phyloP scores from a whole-genome alignment of 2,113 vertebrate genomes.

The Eupsittula cactorum region DNA sequence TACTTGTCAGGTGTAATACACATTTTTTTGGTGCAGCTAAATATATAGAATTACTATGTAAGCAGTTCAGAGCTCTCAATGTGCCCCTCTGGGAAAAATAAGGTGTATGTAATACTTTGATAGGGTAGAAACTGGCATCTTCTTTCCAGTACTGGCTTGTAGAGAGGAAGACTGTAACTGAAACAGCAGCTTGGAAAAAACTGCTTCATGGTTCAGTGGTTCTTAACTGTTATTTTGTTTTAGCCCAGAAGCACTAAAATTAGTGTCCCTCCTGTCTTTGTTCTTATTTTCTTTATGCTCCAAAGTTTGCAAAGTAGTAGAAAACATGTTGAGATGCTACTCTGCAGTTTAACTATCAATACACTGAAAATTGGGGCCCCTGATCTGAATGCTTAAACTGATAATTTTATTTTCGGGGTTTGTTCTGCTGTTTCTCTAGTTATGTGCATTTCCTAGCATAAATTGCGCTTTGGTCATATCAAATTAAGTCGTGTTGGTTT shows the following conservation, averaged over 20 bases:
- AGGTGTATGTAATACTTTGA: not conserved
- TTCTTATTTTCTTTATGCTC: constrained; percentile 11
- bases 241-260: constrained; percentile 28
- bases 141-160: not conserved
- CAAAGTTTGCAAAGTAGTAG: constrained; percentile 1
- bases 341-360: not conserved
- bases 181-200: constrained; percentile 39
- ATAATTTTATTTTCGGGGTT: not conserved
- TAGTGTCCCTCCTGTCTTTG: constrained; percentile 18
- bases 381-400: not conserved
- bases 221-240: constrained; percentile 37
- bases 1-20: not conserved
- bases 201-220: constrained; percentile 31
- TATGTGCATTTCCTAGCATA: not conserved
- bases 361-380: not conserved
- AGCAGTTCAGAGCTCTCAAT: not conserved
- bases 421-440: not conserved
- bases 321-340: not conserved
- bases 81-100: constrained; percentile 11
- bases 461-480: not conserved
- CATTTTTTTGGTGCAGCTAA: not conserved
- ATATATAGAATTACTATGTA: not conserved
- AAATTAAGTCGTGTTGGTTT: not conserved
- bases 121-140: constrained; percentile 9
- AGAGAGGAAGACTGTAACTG: not conserved